These are phyloP conservation scores for Phymanthus crucifer DNA, from an alignment of 92 coral and sea anemone species.

Conservation along the genomic window DNA sequence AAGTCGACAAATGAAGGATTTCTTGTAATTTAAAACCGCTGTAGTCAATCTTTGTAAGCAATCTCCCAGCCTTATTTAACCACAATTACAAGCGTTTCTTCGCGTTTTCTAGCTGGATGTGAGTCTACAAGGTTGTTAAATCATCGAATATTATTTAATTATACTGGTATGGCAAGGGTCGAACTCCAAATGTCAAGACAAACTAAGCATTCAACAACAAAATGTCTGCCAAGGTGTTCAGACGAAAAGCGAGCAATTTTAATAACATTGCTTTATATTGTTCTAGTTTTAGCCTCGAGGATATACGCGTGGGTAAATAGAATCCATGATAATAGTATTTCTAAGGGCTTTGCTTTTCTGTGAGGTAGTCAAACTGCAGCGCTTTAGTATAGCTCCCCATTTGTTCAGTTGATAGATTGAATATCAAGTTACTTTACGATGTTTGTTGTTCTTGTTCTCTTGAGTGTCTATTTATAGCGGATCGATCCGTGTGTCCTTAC, in stretches of 20 bases:
- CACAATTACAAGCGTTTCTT: not conserved
- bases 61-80: not conserved
- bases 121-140: not conserved
- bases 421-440: slow-evolving; percentile 44
- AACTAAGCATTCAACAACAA: not conserved
- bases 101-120: not conserved
- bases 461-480: slow-evolving; percentile 62
- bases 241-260: not conserved
- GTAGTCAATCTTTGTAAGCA: slow-evolving; percentile 15
- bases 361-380: not conserved
- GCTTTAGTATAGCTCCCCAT: not conserved
- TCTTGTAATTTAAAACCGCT: slow-evolving; percentile 17
- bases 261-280: not conserved
- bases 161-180: slow-evolving; percentile 3
- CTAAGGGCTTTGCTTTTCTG: not conserved
- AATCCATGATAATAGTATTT: not conserved
- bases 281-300: not conserved
- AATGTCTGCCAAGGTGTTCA: not conserved
- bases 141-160: not conserved
- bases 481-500: slow-evolving; percentile 30
- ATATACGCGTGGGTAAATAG: not conserved
- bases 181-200: not conserved
- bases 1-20: slow-evolving; percentile 10
- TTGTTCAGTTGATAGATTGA: slow-evolving; percentile 20
- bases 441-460: slow-evolving; percentile 67